Evolutionary conservation across 2,113 vertebrate species (phyloP), one percentile per base, ranked within the genome.

Genomic region (Ameiurus melas): DNA sequence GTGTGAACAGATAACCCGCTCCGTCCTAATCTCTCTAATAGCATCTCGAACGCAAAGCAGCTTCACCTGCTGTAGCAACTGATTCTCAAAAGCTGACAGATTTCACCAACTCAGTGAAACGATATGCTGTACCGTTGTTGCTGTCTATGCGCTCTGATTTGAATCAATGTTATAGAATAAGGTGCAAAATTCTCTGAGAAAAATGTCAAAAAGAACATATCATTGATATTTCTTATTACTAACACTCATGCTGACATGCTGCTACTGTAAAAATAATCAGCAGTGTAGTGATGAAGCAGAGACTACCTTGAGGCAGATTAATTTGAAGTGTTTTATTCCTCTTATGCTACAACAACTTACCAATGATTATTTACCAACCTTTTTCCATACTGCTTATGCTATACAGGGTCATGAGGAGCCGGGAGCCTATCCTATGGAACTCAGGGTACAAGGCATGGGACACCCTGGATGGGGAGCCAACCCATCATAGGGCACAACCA

Each of bases 1-100:
- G 91, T 86, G 89, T 88, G 90, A 86, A 88, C 91, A 94, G 93
- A 94, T 93, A 94, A 95, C 90, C 90, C 91, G 87, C 90, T 89
- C 87, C 33, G 77, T 91, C 87, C 91, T 93, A 94, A 94, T 94
- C 94, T 94, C 88, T 55, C 86, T 89, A 91, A 93, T 92, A 92
- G 91, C 90, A 89, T 93, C 90, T 89, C 89, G 90, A 87, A 58
- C 22, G 2, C 27, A 66, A 51, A 51, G 39, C 30, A 17, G 51
- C 51, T 60, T 51, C 22, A 78, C 9, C 73, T 64, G 68, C 85
- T 86, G 57, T 84, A 84, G 27, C 25, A n/a, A 47, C 13, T 27
- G 39, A 68, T 30, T n/a, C 39, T 66, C 60, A 17, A 58, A 58
- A 47, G 53, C 19, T 39, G 80, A 82, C 3, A 2, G 80, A 60